A percentile compares a stretch with the other conserved stretches of the same genome.
Conservation (phyloP, 2,888 invertebrate species). For the Caenorhabditis sp. region DNA sequence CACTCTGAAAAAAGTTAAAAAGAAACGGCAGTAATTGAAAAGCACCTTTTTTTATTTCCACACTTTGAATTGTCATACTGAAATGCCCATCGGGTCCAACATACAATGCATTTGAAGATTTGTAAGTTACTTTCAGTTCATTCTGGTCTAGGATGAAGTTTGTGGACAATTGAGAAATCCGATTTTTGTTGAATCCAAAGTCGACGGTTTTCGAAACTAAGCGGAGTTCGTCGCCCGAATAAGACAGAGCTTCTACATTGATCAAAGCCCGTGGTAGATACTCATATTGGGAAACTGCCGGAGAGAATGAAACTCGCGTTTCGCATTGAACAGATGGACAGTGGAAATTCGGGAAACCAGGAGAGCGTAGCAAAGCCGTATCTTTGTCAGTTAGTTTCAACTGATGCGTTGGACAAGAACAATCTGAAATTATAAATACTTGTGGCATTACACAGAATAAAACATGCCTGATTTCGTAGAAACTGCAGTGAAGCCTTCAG, state of each 20-base stretch:
- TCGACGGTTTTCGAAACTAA: not conserved
- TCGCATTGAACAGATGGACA: not conserved
- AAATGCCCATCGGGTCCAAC: not conserved
- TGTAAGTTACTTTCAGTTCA: not conserved
- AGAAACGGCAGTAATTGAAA: too few species aligned
- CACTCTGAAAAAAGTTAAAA: not conserved
- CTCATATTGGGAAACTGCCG: not conserved
- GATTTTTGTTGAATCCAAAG: not conserved
- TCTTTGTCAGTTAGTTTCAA: not conserved
- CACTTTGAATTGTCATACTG: not conserved
- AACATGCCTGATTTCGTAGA: not conserved
- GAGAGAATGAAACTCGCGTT: not conserved
- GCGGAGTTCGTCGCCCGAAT: not conserved
- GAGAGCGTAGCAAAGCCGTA: not conserved
- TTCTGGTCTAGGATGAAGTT: not conserved
- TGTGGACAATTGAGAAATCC: not conserved
- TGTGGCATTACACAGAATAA: too few species aligned
- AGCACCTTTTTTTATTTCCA: not conserved
- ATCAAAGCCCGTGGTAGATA: not conserved
- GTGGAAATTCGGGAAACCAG: slow-evolving; percentile 1
- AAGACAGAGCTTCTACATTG: not conserved
- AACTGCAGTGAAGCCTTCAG: not conserved
- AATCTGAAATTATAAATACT: not conserved
- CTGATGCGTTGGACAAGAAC: not conserved
- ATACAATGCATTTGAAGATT: not conserved